A percentile compares a stretch with the other conserved stretches of the same genome.
These are phyloP conservation scores for Pardalotus punctatus DNA, from an alignment of 2,113 vertebrate genomes.

Conservation along the genomic window DNA sequence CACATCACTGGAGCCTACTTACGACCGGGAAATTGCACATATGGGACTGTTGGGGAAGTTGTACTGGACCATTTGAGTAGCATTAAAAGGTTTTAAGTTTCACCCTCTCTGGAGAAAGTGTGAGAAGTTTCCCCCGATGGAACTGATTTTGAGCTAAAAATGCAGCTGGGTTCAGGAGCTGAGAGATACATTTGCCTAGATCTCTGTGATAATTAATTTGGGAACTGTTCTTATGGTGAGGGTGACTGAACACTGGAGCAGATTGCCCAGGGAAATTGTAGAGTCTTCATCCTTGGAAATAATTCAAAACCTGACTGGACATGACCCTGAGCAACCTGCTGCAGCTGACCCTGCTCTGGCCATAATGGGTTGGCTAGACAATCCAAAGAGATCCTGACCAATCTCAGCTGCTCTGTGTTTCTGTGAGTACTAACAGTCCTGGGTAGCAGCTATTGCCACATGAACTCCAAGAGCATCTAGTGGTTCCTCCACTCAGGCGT, in stretches of 20 bases:
- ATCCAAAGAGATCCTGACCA: background rate
- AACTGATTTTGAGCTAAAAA: background rate
- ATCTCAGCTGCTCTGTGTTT: background rate
- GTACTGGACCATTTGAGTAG: background rate
- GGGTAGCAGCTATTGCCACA: background rate
- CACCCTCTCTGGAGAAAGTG: background rate
- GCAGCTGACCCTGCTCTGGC: background rate
- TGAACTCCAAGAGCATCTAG: background rate
- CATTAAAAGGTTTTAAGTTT: background rate
- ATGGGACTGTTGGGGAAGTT: background rate
- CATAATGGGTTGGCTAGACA: background rate
- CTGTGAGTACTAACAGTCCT: background rate
- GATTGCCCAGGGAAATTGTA: background rate
- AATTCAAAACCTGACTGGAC: background rate
- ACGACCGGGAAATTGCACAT: accelerated
- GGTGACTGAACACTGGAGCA: background rate
- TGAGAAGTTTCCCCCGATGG: background rate
- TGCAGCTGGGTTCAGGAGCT: background rate
- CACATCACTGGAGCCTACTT: background rate
- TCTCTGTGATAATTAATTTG: background rate
- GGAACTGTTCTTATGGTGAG: background rate
- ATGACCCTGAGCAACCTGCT: background rate
- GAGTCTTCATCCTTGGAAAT: background rate
- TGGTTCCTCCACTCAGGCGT: background rate
- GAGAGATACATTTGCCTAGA: background rate